Conservation (phyloP, 2,888 invertebrate species). For the Phorcus lineatus region DNA sequence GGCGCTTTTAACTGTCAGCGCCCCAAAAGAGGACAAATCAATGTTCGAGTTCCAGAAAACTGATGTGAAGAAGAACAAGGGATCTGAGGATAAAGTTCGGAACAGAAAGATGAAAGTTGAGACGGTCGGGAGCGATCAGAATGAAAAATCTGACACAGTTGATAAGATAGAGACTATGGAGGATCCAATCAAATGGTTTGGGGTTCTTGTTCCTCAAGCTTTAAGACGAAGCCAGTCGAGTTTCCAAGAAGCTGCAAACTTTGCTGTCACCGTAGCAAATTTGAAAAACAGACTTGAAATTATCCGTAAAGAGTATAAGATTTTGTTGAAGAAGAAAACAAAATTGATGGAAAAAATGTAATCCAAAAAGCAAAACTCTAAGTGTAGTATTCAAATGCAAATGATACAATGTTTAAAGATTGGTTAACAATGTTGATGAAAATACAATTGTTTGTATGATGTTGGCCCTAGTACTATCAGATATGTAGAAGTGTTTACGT, state of each 20-base stretch:
- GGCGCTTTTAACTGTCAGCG: slow-evolving; percentile 48
- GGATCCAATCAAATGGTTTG: slow-evolving; percentile 90
- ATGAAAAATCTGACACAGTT: slow-evolving; percentile 25
- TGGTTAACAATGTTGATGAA: too few species aligned
- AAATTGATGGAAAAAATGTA: background rate
- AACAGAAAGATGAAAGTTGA: slow-evolving; percentile 36
- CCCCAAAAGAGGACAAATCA: slow-evolving; percentile 9
- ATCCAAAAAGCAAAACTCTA: too few species aligned
- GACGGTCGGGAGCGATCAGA: slow-evolving; percentile 7
- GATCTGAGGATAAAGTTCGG: slow-evolving; percentile 30
- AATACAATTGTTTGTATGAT: too few species aligned
- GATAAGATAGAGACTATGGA: slow-evolving; percentile 13
- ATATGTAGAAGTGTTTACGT: too few species aligned
- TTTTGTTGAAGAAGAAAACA: background rate
- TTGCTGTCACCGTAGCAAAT: slow-evolving; percentile 46
- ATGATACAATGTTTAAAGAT: too few species aligned
- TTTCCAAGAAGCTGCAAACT: slow-evolving; percentile 80
- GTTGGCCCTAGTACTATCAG: too few species aligned
- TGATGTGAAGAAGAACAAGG: slow-evolving; percentile 22
- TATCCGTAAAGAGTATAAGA: background rate
- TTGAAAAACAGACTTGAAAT: background rate
- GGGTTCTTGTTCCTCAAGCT: slow-evolving; percentile 87
- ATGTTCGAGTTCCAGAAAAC: slow-evolving; percentile 34
- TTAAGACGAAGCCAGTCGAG: slow-evolving; percentile 85
- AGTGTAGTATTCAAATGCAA: too few species aligned